A percentile compares a stretch with the other conserved stretches of the same genome.
Conservation (phyloP, 30 jellyfish, hydroid and myxozoan species). For the Turritopsis rubra region DNA sequence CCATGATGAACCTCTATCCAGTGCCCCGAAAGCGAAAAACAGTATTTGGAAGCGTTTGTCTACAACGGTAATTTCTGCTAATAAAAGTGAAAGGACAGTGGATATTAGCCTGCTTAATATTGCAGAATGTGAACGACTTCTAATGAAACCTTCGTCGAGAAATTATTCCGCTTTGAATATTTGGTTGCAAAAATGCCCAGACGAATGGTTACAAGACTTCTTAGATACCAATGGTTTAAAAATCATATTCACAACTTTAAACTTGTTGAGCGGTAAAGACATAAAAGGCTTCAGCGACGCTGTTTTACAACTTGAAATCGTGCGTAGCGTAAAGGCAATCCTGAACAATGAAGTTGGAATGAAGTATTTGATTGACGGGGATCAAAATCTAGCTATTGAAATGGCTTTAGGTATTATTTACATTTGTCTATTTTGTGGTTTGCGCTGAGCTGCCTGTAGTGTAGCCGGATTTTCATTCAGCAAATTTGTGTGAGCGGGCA, state of each 20-base stretch:
- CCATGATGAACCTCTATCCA: neutral
- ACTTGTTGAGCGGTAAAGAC: conserved; percentile 43
- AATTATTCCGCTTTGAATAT: conserved; percentile 64
- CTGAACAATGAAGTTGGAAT: conserved; percentile 74
- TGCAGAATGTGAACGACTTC: conserved; percentile 25
- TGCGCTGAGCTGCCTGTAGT: neutral
- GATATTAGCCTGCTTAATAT: conserved; percentile 8
- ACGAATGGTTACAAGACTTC: conserved; percentile 72
- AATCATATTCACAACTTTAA: conserved; percentile 60
- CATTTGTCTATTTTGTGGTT: neutral
- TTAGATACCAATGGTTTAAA: conserved; percentile 66
- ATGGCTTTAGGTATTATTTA: neutral
- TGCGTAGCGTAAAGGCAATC: conserved; percentile 69
- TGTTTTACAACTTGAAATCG: conserved; percentile 69
- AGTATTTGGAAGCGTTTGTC: neutral
- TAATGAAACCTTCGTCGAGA: conserved; percentile 67
- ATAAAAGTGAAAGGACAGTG: neutral
- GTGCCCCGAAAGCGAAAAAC: neutral
- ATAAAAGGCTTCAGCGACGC: conserved; percentile 59
- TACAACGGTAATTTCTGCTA: neutral
- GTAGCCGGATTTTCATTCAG: too few species aligned
- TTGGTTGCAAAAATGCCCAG: conserved; percentile 52
- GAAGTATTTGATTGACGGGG: conserved; percentile 47
- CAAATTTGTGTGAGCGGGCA: too few species aligned
- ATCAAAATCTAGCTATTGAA: conserved; percentile 21